These are phyloP conservation scores for Drosophila asahinai DNA, from an alignment of 1,140 invertebrate species.

Conservation along the genomic window DNA sequence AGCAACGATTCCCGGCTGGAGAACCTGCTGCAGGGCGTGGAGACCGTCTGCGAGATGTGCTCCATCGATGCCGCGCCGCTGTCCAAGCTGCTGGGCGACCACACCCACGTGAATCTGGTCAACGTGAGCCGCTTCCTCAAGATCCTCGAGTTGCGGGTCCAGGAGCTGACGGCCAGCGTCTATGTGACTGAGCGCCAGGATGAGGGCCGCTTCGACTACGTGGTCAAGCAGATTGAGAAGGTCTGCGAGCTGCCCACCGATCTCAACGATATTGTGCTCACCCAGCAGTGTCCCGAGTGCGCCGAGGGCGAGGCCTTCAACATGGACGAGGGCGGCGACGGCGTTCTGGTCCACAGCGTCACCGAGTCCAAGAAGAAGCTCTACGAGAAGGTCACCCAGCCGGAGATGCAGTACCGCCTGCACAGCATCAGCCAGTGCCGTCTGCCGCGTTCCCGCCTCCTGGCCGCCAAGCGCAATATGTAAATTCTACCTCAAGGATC, in stretches of 20 bases:
- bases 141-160: constrained; percentile 62
- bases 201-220: constrained; percentile 45
- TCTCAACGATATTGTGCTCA: constrained; percentile 73
- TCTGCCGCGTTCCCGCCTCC: constrained; percentile 64
- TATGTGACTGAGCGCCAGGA: constrained; percentile 68
- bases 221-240: constrained; percentile 76
- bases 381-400: constrained; percentile 75
- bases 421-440: constrained; percentile 78
- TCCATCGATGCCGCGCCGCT: constrained; percentile 57
- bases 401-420: constrained; percentile 79
- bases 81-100: constrained; percentile 55
- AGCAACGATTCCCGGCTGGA: constrained; percentile 60
- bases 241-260: constrained; percentile 66
- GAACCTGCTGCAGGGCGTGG: constrained; percentile 69
- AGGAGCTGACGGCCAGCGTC: constrained; percentile 67
- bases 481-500: constrained; percentile 1
- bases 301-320: constrained; percentile 80
- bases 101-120: constrained; percentile 64
- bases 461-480: constrained; percentile 68
- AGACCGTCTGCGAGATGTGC: constrained; percentile 68
- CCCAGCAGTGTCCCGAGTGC: constrained; percentile 79
- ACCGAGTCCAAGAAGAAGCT: constrained; percentile 69
- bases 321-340: constrained; percentile 72
- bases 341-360: constrained; percentile 63
- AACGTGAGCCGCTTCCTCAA: constrained; percentile 64